Percentiles rank a stretch among this genome's conserved stretches.
These are phyloP conservation scores for Mystacornis crossleyi DNA, from an alignment of 2,113 vertebrate genomes.

Conservation along the genomic window DNA sequence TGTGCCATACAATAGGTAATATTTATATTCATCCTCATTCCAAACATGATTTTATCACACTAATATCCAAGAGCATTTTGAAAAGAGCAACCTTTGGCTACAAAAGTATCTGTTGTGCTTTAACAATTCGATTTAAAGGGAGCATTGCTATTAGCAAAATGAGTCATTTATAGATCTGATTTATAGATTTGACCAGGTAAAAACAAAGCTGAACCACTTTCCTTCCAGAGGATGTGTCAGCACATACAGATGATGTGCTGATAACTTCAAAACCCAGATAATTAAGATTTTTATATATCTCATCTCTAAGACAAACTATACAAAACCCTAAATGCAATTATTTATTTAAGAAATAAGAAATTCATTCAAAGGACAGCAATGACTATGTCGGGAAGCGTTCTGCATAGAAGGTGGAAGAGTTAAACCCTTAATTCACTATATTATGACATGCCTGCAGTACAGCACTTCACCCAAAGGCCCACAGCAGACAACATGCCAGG, in stretches of 20 bases:
- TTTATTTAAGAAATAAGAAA: background rate
- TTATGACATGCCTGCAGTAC: background rate
- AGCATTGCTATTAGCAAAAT: slow-evolving; percentile 6
- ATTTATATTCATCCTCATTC: background rate
- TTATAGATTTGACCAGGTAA: background rate
- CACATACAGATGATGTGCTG: background rate
- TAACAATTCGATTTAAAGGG: background rate
- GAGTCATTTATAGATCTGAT: background rate
- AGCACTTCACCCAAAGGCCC: background rate
- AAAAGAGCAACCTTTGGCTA: background rate
- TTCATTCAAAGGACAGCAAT: background rate
- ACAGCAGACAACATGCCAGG: background rate
- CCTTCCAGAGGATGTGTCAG: background rate
- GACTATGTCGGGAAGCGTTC: background rate
- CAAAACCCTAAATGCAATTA: background rate
- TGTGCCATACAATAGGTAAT: background rate
- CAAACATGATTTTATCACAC: slow-evolving; percentile 7
- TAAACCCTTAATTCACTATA: background rate
- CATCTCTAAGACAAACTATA: background rate
- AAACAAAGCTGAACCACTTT: background rate
- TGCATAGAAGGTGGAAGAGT: background rate
- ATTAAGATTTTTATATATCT: background rate
- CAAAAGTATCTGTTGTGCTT: slow-evolving; percentile 9
- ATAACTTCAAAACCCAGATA: background rate
- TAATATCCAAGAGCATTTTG: background rate